Percentiles rank a stretch among this genome's conserved stretches.
Conservation (phyloP, 2,113 vertebrate species). For the Phrynosoma blainvillii region DNA sequence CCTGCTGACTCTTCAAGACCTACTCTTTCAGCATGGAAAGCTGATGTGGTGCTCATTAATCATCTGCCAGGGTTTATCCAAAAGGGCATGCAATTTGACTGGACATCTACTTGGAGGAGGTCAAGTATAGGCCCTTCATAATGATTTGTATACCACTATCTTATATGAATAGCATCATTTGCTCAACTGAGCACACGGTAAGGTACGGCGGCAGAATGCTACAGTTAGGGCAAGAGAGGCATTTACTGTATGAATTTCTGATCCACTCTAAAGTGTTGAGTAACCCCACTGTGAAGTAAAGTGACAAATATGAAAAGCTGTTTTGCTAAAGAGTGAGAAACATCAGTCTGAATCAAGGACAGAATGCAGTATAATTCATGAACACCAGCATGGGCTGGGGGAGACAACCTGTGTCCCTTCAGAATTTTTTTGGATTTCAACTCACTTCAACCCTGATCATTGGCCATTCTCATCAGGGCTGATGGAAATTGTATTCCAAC, state of each 20-base stretch:
- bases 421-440: neutral
- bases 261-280: neutral
- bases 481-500: neutral
- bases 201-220: neutral
- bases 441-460: neutral
- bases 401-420: neutral
- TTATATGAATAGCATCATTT: neutral
- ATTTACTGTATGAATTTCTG: neutral
- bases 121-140: neutral
- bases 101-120: neutral
- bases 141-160: neutral
- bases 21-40: conserved; percentile 23
- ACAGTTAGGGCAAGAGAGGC: neutral
- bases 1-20: neutral
- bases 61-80: conserved; percentile 8
- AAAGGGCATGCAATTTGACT: conserved; percentile 7
- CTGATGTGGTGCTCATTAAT: neutral
- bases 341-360: neutral
- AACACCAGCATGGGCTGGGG: neutral
- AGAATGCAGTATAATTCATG: neutral
- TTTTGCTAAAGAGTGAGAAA: neutral
- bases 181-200: neutral
- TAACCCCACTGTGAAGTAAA: neutral
- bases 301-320: neutral
- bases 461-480: neutral